Evolutionary conservation across 1,140 invertebrate species (phyloP), one percentile per base, ranked within the genome.

Genomic region (Pseudomyrmex gracilis): DNA sequence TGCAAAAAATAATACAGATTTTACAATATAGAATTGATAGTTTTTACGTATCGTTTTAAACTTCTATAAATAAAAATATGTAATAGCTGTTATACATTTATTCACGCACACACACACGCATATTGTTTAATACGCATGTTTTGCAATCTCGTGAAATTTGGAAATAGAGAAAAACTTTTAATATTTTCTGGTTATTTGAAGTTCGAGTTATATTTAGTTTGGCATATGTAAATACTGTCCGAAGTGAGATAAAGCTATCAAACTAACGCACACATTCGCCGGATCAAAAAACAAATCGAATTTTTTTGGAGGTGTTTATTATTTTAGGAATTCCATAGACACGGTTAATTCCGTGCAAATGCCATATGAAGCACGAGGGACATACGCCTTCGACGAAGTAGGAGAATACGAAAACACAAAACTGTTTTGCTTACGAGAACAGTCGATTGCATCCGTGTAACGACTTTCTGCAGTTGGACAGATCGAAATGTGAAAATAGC

Each of bases 401-500:
- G 53, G 8, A 34, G 20, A 24, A 58, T 10, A 43, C 12, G 22
- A 78, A 78, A 71, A 80, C 34, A 47, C 66, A 80, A 61, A 71
- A 80, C 70, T 80, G 76, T 80, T 80, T 70, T 80, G 76, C 76
- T 80, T 71, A 78, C 64, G 64, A 68, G 64, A 78, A 78, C 76
- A 71, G 66, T 80, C 76, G 76, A 80, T 80, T 60, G 76, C 76
- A 71, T 66, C 47, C 55, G 53, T 71, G 66, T 80, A 80, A 80
- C 76, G 76, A 80, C 76, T 80, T 80, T 71, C 76, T 80, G 67
- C 53, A 80, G 76, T 58, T 13, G 66, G 53, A 80, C 71, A 80
- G 76, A 80, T 80, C 71, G 76, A 80, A 80, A 80, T 80, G 76
- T 80, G 76, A 80, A 80, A 80, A 80, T 80, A 80, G 76, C 66